Conservation (phyloP, 2,797 vertebrate genomes). For the Taeniopygia guttata region DNA sequence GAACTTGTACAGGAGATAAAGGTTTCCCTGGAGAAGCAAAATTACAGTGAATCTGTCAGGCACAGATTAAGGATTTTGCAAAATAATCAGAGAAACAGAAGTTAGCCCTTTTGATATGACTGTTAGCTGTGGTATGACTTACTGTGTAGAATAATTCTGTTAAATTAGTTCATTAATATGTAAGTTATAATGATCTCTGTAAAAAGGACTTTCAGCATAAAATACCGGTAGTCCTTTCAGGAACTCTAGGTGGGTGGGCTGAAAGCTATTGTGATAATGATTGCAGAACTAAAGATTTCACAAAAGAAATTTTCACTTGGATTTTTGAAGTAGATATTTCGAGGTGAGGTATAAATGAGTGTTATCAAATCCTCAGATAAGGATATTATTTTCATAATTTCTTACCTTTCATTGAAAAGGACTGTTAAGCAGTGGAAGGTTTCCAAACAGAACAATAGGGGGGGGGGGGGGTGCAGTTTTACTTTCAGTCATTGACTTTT, state of each 20-base stretch:
- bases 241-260: not conserved
- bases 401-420: not conserved
- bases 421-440: conserved; percentile 21
- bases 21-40: conserved; percentile 27
- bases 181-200: conserved; percentile 14
- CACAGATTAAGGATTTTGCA: conserved; percentile 58
- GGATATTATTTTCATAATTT: conserved; percentile 32
- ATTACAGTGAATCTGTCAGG: conserved; percentile 45
- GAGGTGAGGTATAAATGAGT: not conserved
- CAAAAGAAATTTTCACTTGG: conserved; percentile 4
- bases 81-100: conserved; percentile 35
- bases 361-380: conserved; percentile 5
- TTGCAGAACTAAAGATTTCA: not conserved
- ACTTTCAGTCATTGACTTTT: conserved; percentile 56
- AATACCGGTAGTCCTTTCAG: conserved; percentile 21
- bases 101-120: conserved; percentile 42
- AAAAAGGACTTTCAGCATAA: not conserved
- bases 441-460: conserved; percentile 60
- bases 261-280: conserved; percentile 24
- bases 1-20: not conserved
- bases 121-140: conserved; percentile 36
- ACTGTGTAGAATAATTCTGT: conserved; percentile 26
- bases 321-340: not conserved
- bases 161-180: conserved; percentile 45
- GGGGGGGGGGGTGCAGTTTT: not conserved